Base-by-base conservation (phyloP, 2,113 vertebrate species). In the Nannospalax galili region DNA sequence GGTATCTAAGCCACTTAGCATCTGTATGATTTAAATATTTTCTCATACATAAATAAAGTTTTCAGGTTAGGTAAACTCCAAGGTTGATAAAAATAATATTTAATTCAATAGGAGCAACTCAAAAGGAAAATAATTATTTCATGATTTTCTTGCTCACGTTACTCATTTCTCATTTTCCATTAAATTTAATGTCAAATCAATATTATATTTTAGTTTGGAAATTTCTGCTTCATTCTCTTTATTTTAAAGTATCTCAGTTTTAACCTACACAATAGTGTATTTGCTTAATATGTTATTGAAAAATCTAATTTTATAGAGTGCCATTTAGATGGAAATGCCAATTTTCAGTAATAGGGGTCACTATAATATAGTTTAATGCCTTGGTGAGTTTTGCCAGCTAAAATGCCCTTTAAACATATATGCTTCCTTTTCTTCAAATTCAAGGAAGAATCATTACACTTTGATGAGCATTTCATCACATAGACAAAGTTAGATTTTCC, bases 311-410 rank as follows among this genome's bases (percentile, higher is more conserved):
- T 95, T 96, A 96, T 84, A 93, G 74, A 95, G 84, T 96, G 93
- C n/a, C 93, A 97, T 95, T 97, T 96, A 95, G 85, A 92, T 69
- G 96, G 79, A 97, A 97, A 97, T 97, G 94, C 67, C 97, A 97
- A 85, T 96, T 96, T 97, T 96, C 84, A 95, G 87, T 94, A 97
- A 95, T 96, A 93, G 97, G 95, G 94, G 94, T 95, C 95, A 96
- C 92, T 93, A 79, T 96, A 96, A 95, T 96, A 93, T 96, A 95
- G 81, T 94, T 97, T 90, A 96, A 96, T 97, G 93, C 88, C 72
- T 96, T 87, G 67, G 45, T 97, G 94, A 93, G 87, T 97, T 97
- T 97, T 95, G 85, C 87, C 52, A 92, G 92, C 67, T 94, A 91
- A 96, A 96, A 96, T 94, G 90, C 93, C 93, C 94, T 97, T 97